Conservation (phyloP, 2,888 invertebrate species). For the Drosophila borborema region DNA sequence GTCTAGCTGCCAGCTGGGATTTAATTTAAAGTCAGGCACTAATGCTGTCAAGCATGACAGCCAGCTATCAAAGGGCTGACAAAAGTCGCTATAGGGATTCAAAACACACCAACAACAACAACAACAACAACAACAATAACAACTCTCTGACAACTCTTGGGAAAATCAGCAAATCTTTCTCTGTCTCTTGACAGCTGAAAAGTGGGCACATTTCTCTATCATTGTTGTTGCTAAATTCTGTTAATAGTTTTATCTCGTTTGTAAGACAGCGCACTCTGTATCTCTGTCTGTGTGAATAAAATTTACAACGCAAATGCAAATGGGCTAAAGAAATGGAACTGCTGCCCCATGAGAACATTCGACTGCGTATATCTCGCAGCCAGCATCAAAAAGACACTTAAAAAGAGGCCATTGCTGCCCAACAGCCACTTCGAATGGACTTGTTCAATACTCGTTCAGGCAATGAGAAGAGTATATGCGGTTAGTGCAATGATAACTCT, state of each 20-base stretch:
- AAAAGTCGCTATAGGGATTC: conserved; percentile 53
- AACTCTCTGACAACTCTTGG: conserved; percentile 69
- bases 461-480: not conserved
- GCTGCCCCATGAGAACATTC: conserved; percentile 75
- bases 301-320: conserved; percentile 62
- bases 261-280: conserved; percentile 5
- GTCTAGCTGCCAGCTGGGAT: conserved; percentile 20
- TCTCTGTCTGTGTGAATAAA: conserved; percentile 51
- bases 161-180: conserved; percentile 60
- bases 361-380: conserved; percentile 57
- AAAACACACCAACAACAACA: conserved; percentile 53
- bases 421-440: conserved; percentile 36
- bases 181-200: conserved; percentile 69
- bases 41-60: conserved; percentile 74
- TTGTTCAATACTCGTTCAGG: conserved; percentile 1
- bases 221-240: conserved; percentile 81
- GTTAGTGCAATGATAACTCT: not conserved
- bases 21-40: conserved; percentile 67
- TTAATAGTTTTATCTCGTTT: conserved; percentile 80
- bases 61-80: conserved; percentile 68
- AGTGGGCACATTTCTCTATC: conserved; percentile 77
- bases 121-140: not conserved
- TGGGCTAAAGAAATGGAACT: conserved; percentile 77
- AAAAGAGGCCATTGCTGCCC: conserved; percentile 38
- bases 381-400: conserved; percentile 64